Percentiles rank a stretch among this genome's conserved stretches.
These are phyloP conservation scores for Cydia strobilella DNA, from an alignment of 1,140 invertebrate genomes.

Conservation along the genomic window DNA sequence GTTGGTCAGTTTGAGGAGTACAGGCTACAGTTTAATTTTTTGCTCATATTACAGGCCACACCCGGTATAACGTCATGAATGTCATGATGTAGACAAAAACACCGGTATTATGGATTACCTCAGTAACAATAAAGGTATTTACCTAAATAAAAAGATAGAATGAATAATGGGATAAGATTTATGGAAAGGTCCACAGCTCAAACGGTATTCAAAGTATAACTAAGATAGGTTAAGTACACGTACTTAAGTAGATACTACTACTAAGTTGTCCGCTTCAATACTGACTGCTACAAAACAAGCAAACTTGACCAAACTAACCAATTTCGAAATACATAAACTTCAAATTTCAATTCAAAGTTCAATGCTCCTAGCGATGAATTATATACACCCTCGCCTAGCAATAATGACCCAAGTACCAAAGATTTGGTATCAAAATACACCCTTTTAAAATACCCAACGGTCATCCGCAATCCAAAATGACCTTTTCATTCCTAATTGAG, in stretches of 20 bases:
- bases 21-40: too few relatives aligned
- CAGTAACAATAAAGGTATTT: too few relatives aligned
- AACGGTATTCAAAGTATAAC: too few relatives aligned
- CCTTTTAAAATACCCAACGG: background rate
- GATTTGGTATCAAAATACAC: background rate
- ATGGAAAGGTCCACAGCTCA: too few relatives aligned
- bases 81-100: too few relatives aligned
- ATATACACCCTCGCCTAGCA: background rate
- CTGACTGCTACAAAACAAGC: background rate
- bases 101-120: too few relatives aligned
- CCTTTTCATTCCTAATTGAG: background rate
- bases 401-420: background rate
- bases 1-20: too few relatives aligned
- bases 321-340: background rate
- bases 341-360: background rate
- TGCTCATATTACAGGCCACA: too few relatives aligned
- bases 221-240: too few relatives aligned
- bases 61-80: too few relatives aligned
- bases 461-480: background rate
- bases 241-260: background rate
- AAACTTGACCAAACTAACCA: constrained; percentile 1
- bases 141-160: too few relatives aligned
- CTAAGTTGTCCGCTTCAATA: background rate
- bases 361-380: background rate
- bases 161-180: too few relatives aligned